Percentiles rank a stretch among this genome's conserved stretches.
Conservation (phyloP, 2,113 vertebrate genomes). For the Hyperopisus bebe region DNA sequence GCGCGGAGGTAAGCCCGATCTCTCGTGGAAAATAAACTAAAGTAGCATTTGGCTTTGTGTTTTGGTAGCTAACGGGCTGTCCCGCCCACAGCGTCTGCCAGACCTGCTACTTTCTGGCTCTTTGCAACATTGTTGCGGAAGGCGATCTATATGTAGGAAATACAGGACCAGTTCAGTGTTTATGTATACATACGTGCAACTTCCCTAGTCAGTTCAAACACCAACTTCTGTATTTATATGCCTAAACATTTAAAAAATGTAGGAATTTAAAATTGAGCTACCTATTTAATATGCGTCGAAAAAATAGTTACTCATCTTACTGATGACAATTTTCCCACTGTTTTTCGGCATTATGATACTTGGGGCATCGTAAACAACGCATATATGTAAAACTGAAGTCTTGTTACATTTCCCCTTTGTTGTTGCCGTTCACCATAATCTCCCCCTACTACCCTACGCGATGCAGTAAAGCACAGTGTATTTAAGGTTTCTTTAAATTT, state of each 20-base stretch:
- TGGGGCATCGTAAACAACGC: not conserved
- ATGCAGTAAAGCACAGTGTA: not conserved
- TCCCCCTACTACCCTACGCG: not conserved
- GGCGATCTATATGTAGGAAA: not conserved
- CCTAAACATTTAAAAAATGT: not conserved
- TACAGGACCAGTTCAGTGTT: not conserved
- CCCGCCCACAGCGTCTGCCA: not conserved
- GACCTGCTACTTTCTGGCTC: not conserved
- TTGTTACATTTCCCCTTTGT: not conserved
- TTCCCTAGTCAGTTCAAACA: not conserved
- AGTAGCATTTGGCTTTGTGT: not conserved
- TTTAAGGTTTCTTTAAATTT: not conserved
- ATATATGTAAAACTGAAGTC: not conserved
- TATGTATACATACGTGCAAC: not conserved
- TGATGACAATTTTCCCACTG: not conserved
- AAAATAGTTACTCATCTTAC: not conserved
- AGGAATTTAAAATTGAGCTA: not conserved
- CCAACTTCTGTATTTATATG: not conserved
- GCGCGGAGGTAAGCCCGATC: not conserved
- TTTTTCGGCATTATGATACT: not conserved
- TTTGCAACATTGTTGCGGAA: not conserved
- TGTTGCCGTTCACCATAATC: not conserved
- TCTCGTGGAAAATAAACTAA: not conserved
- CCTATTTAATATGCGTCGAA: not conserved
- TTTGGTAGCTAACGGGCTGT: not conserved